These are phyloP conservation scores for Glyphotaelius pellucidus DNA, from an alignment of 2,888 invertebrate species.

Conservation along the genomic window DNA sequence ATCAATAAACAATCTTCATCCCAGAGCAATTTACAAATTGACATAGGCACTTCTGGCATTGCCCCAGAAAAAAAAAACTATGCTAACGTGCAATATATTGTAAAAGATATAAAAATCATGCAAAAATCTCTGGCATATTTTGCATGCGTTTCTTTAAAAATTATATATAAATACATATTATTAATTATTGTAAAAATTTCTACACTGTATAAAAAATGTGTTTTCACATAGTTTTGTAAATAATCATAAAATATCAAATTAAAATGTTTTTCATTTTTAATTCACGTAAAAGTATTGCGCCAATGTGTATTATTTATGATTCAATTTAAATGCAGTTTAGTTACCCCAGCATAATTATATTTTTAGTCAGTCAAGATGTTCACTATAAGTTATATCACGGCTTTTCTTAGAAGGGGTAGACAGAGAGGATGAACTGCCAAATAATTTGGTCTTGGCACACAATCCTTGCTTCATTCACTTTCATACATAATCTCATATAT, in stretches of 20 bases:
- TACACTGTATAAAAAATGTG: not conserved
- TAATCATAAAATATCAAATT: not conserved
- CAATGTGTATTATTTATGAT: not conserved
- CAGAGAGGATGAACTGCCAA: too few species aligned
- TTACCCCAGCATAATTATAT: not conserved
- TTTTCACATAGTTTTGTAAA: not conserved
- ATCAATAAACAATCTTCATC: too few species aligned
- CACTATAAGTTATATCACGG: too few species aligned
- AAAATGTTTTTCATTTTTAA: not conserved
- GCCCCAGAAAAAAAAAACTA: not conserved
- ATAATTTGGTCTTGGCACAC: too few species aligned
- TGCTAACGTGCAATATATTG: not conserved
- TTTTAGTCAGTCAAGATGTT: not conserved
- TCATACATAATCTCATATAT: too few species aligned
- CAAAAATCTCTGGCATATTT: not conserved
- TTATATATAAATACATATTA: not conserved
- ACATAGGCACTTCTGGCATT: too few species aligned
- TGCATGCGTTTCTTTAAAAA: not conserved
- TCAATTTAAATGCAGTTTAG: not conserved
- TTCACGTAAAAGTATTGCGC: not conserved
- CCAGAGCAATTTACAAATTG: too few species aligned
- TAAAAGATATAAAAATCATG: not conserved
- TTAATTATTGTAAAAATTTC: not conserved
- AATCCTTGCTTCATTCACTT: too few species aligned
- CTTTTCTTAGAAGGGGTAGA: too few species aligned